These are phyloP conservation scores for Apodemus speciosus DNA, from an alignment of 2,113 vertebrate genomes.

Conservation along the genomic window DNA sequence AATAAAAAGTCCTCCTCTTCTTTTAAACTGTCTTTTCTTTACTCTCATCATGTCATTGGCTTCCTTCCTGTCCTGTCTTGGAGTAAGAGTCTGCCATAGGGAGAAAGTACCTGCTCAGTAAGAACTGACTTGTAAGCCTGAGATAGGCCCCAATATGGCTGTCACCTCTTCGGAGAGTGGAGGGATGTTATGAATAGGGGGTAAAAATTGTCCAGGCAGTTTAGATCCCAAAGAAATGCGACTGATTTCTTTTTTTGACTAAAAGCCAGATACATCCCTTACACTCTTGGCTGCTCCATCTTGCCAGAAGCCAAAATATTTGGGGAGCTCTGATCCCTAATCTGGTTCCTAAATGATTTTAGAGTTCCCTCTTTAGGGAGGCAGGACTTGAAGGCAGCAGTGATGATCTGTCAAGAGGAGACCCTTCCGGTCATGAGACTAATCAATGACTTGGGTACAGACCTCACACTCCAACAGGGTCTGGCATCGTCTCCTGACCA, in stretches of 20 bases:
- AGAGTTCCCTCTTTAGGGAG: neutral
- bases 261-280: neutral
- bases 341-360: neutral
- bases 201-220: neutral
- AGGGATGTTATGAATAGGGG: neutral
- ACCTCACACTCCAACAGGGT: neutral
- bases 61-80: neutral
- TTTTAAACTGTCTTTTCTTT: neutral
- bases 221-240: neutral
- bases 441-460: neutral
- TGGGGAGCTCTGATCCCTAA: neutral
- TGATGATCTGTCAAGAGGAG: neutral
- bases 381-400: neutral
- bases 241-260: neutral
- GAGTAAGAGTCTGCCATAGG: neutral
- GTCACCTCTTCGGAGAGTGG: neutral
- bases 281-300: neutral
- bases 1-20: too few relatives aligned
- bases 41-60: neutral
- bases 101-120: neutral
- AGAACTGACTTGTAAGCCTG: neutral
- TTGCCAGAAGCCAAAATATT: neutral
- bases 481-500: neutral
- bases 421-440: neutral
- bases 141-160: neutral